Evolutionary conservation across 2,113 vertebrate genomes (phyloP), one percentile per base, ranked within the genome.

Genomic region (Cynopterus brachyotis): DNA sequence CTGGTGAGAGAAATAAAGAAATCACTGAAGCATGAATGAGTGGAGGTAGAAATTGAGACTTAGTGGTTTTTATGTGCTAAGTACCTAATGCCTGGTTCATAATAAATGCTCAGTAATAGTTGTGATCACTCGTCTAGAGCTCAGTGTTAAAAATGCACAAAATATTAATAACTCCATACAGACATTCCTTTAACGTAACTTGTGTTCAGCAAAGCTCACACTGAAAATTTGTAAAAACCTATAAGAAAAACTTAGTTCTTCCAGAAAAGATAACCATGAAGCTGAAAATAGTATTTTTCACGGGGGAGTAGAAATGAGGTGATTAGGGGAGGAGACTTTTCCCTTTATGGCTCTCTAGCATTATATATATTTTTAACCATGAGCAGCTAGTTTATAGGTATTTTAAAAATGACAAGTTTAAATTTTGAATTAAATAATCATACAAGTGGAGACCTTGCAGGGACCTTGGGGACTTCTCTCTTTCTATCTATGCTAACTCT

Each of bases 1-100:
- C 66, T 76, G 40, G 53, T 82, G 80, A 73, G 50, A 93, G 81
- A 91, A 62, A 83, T 47, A n/a, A n/a, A 86, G 78, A 95, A 94
- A 42, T 79, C 70, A 79, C 30, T 73, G 17, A 78, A 53, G 35
- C 83, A 32, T 1, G 9, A 91, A 37, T 78, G 53, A 37, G 20
- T 57, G 35, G 42, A 80, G 26, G 7, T 28, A 90, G 62, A 37
- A 64, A 90, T 88, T 8, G 22, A 94, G 35, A 32, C 26, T 78
- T 81, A 60, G 9, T 35, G 62, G 57, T 53, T 88, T 89, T 89
- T 92, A 45, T 26, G 11, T 37, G 37, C 28, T 47, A 83, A 90
- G 60, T 86, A 40, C 19, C 42, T 69, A 95, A 78, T 83, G 30
- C 19, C 9, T 89, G 57, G 35, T 19, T 84, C 64, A 59, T 92